Base-by-base conservation (phyloP, 2,113 vertebrate species). In the Nerophis lumbriciformis region DNA sequence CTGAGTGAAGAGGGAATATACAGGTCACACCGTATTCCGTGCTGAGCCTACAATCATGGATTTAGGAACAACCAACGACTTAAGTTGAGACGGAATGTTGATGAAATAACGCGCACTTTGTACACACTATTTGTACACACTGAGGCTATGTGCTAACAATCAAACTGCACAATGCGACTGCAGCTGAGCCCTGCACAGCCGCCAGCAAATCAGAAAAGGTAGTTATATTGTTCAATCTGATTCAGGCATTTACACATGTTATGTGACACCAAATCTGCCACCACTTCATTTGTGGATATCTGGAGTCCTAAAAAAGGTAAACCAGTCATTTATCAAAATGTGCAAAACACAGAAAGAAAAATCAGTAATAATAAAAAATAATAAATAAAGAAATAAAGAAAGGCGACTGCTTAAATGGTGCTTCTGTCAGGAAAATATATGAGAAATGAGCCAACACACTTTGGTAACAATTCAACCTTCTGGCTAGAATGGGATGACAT, bases 21-120 rank as follows among this genome's bases (percentile, higher is more conserved):
- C 28, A 19, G 19, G 19, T 19, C 19, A 19, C 19, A 19, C 19
- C 19, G 28, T 4, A 28, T 28, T 28, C 92, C 85, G 90, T 92
- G 91, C 21, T 2, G 38, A 10, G 28, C 35, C 5, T 13, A 60
- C 77, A 89, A 94, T 94, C 93, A 92, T 92, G 90, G 94, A 87
- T 91, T 92, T 90, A 91, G 90, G 88, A 93, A 94, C 93, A 92
- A 83, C 87, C 86, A 81, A 90, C 85, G 80, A 90, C 91, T 89
- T 94, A 92, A 87, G 89, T 89, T 94, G 92, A 87, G 89, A 90
- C 93, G 93, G 94, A 96, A 95, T 96, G 94, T 95, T 89, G 89
- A 91, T 91, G 86, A 90, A 88, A 69, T 50, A 72, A 88, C 83
- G 85, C 87, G 80, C 85, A 78, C 61, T 66, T 92, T 83, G 88